phyloP scores from a whole-genome alignment of 2,797 vertebrate genomes.

The Ctenopoma kingsleyae region DNA sequence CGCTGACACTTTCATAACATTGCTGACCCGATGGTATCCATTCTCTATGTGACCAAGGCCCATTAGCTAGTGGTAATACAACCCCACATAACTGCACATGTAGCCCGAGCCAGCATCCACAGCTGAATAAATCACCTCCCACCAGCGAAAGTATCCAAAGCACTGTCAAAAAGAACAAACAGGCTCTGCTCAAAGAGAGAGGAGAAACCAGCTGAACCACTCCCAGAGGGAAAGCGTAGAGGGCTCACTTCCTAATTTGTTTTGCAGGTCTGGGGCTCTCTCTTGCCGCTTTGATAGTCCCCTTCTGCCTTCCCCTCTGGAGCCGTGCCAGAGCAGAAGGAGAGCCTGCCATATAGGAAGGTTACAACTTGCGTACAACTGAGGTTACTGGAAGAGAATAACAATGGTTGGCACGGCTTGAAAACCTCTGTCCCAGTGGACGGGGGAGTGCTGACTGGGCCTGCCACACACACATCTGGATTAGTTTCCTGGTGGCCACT shows the following conservation, averaged over 20 bases:
- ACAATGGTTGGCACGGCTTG: constrained; percentile 87
- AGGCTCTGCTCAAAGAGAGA: constrained; percentile 47
- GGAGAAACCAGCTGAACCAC: constrained; percentile 68
- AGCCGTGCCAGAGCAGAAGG: constrained; percentile 71
- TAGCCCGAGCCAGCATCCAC: constrained; percentile 47
- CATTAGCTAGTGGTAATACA: constrained; percentile 44
- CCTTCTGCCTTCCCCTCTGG: constrained; percentile 74
- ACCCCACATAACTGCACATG: constrained; percentile 39
- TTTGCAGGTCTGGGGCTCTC: constrained; percentile 71
- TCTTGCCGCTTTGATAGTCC: constrained; percentile 64
- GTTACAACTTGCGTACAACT: constrained; percentile 82
- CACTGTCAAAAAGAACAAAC: constrained; percentile 75
- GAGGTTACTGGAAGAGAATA: constrained; percentile 81
- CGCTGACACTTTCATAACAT: constrained; percentile 43
- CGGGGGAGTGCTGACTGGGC: constrained; percentile 73
- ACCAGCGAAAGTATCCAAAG: constrained; percentile 60
- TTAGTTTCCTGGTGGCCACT: constrained; percentile 82
- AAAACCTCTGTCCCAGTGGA: constrained; percentile 78
- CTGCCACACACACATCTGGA: constrained; percentile 81
- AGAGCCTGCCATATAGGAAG: constrained; percentile 77
- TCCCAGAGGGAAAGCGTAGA: constrained; percentile 71
- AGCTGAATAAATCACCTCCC: constrained; percentile 78
- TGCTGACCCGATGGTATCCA: constrained; percentile 30
- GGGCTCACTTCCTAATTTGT: constrained; percentile 80
- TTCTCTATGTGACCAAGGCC: constrained; percentile 31